These are phyloP conservation scores for Psophia crepitans DNA, from an alignment of 2,113 vertebrate species.

Conservation along the genomic window DNA sequence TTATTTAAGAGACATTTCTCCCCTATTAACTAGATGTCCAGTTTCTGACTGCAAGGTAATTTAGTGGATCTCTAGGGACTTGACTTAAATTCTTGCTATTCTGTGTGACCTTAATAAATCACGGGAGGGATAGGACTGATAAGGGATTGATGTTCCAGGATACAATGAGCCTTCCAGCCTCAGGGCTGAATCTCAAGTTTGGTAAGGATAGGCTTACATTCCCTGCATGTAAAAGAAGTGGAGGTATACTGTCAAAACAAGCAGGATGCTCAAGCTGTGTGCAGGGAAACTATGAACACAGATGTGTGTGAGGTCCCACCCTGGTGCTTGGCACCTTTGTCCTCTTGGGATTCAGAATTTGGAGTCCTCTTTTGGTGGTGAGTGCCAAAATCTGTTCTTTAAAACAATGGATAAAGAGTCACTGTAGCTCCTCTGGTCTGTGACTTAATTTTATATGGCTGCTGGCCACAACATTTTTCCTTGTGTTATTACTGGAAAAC, in stretches of 20 bases:
- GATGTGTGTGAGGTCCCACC: not conserved
- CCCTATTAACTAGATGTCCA: not conserved
- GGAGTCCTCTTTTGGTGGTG: not conserved
- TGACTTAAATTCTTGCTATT: not conserved
- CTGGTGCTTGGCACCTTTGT: not conserved
- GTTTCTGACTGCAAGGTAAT: not conserved
- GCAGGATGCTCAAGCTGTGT: not conserved
- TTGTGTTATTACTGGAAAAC: constrained; percentile 40
- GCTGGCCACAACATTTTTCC: constrained; percentile 40
- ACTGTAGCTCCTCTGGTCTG: not conserved
- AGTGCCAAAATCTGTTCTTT: constrained; percentile 5
- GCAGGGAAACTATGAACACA: not conserved
- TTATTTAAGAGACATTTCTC: not conserved
- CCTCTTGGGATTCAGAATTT: not conserved
- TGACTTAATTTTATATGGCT: constrained; percentile 24
- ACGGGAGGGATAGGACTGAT: not conserved
- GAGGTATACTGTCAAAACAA: not conserved
- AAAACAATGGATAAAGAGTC: constrained; percentile 41
- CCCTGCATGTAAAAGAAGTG: not conserved
- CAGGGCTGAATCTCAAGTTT: not conserved
- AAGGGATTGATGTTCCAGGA: not conserved
- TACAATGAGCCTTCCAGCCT: not conserved
- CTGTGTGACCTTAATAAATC: not conserved
- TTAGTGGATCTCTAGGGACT: not conserved
- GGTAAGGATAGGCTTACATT: not conserved